Percentiles rank a stretch among this genome's conserved stretches.
Conservation (phyloP, 2,797 vertebrate genomes). For the Galagoides demidoff region DNA sequence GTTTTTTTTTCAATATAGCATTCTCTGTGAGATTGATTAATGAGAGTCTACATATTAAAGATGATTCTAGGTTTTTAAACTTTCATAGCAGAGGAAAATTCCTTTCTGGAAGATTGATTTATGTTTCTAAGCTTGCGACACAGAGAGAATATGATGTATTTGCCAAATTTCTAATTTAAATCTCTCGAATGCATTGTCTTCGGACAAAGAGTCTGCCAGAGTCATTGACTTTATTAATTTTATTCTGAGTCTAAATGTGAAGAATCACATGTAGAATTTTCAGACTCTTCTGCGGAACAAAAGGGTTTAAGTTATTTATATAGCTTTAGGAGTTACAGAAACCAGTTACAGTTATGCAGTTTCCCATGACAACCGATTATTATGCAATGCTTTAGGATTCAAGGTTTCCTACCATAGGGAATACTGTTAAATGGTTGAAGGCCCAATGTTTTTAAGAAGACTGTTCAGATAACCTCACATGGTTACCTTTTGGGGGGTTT, state of each 20-base stretch:
- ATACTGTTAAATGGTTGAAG: slow-evolving; percentile 60
- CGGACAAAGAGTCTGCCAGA: slow-evolving; percentile 13
- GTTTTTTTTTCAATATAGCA: background rate
- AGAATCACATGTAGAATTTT: slow-evolving; percentile 26
- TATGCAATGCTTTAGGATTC: slow-evolving; percentile 50
- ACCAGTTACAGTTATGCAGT: slow-evolving; percentile 36
- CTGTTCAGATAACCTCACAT: slow-evolving; percentile 54
- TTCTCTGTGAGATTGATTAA: background rate
- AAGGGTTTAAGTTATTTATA: slow-evolving; percentile 71
- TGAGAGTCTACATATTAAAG: background rate
- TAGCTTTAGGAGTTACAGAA: slow-evolving; percentile 49
- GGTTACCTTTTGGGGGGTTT: background rate
- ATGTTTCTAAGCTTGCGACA: slow-evolving; percentile 14
- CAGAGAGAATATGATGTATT: background rate
- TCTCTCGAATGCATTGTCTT: slow-evolving; percentile 31
- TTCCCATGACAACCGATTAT: slow-evolving; percentile 78
- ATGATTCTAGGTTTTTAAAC: slow-evolving; percentile 15
- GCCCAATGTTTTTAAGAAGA: slow-evolving; percentile 50
- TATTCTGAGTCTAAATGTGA: slow-evolving; percentile 58
- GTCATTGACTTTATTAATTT: slow-evolving; percentile 61
- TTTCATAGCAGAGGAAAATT: background rate
- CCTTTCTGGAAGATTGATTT: background rate
- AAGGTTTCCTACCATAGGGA: slow-evolving; percentile 56
- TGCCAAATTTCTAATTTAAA: slow-evolving; percentile 45
- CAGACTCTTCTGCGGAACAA: slow-evolving; percentile 61